Evolutionary conservation across 2,113 vertebrate species (phyloP).

Genomic region (Gambusia holbrooki): DNA sequence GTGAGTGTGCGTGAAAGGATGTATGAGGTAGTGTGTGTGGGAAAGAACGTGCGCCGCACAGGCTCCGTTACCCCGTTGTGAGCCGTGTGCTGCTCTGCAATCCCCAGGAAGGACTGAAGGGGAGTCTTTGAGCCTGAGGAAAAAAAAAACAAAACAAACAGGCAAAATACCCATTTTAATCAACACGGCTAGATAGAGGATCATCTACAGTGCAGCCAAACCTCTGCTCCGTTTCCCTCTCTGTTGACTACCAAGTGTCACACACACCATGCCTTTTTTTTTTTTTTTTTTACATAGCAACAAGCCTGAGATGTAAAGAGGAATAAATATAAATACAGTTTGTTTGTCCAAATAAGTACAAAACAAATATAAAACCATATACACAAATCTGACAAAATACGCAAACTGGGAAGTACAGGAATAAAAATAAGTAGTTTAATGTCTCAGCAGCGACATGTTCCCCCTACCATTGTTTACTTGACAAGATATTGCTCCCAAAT

Average conservation of each 20-base stretch:
- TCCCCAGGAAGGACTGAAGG: conserved; percentile 83
- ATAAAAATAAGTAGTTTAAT: too few species aligned
- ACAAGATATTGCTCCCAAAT: neutral
- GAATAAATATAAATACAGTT: neutral
- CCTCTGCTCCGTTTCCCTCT: neutral
- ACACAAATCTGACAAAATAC: too few species aligned
- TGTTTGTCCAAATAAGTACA: neutral
- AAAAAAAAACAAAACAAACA: neutral
- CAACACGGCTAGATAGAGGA: neutral
- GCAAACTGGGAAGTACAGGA: too few species aligned
- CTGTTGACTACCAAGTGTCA: too few species aligned
- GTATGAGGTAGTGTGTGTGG: conserved; percentile 9
- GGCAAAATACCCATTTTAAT: neutral
- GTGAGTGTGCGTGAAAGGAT: neutral
- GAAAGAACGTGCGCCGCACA: neutral
- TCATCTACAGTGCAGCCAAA: neutral
- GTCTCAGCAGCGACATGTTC: neutral
- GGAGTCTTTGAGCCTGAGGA: conserved; percentile 77
- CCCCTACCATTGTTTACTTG: neutral
- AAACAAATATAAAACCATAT: too few species aligned
- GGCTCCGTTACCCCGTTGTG: conserved; percentile 78
- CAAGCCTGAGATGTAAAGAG: too few species aligned
- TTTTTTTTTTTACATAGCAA: too few species aligned
- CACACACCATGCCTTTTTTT: too few species aligned
- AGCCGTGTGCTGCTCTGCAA: conserved; percentile 82